These are phyloP conservation scores for Zygothrica quintamaculata DNA, from an alignment of 2,888 invertebrate genomes.

Conservation along the genomic window DNA sequence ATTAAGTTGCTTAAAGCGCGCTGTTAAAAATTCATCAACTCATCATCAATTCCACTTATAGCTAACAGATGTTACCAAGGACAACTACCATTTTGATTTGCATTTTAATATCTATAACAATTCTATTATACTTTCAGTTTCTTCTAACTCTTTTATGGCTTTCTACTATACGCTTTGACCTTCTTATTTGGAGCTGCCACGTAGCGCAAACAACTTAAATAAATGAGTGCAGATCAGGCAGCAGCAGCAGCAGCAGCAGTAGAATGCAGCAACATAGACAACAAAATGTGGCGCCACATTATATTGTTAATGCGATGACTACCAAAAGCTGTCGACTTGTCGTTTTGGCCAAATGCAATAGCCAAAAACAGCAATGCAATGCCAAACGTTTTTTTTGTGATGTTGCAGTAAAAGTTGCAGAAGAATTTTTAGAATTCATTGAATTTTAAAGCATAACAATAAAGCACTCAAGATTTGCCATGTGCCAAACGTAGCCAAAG, in stretches of 20 bases:
- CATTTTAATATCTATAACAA: conserved; percentile 28
- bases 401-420: conserved; percentile 16
- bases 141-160: no score
- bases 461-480: conserved; percentile 80
- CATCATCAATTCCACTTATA: no score
- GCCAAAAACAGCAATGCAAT: conserved; percentile 52
- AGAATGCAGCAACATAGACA: no score
- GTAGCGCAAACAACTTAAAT: conserved; percentile 53
- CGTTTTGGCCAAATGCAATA: conserved; percentile 48
- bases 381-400: no score
- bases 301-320: conserved; percentile 72
- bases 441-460: conserved; percentile 83
- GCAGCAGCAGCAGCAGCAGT: conserved; percentile 27
- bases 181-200: conserved; percentile 51
- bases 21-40: no score
- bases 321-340: conserved; percentile 62
- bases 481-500: conserved; percentile 69
- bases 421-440: conserved; percentile 81
- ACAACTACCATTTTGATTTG: conserved; percentile 52
- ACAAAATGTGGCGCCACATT: conserved; percentile 53
- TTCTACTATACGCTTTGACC: conserved; percentile 55
- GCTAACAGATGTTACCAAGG: no score
- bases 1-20: no score
- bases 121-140: conserved; percentile 8
- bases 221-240: conserved; percentile 57